Conservation (phyloP, 2,113 vertebrate species). For the mouse (Mus musculus) region GRCm39 chr2:173599001-173599500, state of each 20-base stretch:
- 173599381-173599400: not conserved
- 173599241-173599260: not conserved
- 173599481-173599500: not conserved
- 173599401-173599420: not conserved
- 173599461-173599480: not conserved
- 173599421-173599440: constrained; percentile 13
- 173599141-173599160: not conserved
- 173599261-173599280: not conserved
- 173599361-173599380: not conserved
- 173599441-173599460: not conserved
- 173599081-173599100: not conserved
- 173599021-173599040: not conserved
- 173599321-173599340: not conserved
- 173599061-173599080: not conserved
- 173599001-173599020: not conserved
- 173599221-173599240: constrained; percentile 48
- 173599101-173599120: not conserved
- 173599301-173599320: not conserved
- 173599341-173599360: not conserved
- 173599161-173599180: not conserved
- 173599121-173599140: not conserved
- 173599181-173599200: not conserved
- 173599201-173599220: constrained; percentile 43
- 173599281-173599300: not conserved
- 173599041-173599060: not conserved